phyloP scores from a whole-genome alignment of 2,797 vertebrate genomes.

The Anabas testudineus region DNA sequence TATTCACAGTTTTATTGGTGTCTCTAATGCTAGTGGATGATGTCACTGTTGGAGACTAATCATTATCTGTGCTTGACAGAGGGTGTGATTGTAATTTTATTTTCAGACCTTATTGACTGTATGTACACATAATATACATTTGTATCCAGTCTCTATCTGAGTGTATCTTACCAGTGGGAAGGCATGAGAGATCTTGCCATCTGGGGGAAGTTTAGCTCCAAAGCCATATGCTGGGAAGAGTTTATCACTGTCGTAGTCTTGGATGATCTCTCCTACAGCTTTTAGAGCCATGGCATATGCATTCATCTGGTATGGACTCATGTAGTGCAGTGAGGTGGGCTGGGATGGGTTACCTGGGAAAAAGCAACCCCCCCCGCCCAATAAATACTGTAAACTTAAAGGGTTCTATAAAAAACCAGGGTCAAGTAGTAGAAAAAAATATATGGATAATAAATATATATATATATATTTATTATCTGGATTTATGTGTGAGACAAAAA shows the following conservation, averaged over 20 bases:
- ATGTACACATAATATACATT: no score
- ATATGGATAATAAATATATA: no score
- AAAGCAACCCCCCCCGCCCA: background rate
- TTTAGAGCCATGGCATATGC: slow-evolving; percentile 93
- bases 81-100: no score
- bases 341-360: slow-evolving; percentile 89
- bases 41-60: no score
- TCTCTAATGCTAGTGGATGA: no score
- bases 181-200: slow-evolving; percentile 93
- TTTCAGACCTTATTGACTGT: no score
- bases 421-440: no score
- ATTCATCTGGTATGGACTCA: slow-evolving; percentile 93
- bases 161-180: slow-evolving; percentile 88
- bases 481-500: no score
- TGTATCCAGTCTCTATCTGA: background rate
- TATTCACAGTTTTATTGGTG: no score
- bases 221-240: slow-evolving; percentile 94
- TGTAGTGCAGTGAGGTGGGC: slow-evolving; percentile 93
- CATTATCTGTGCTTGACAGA: no score
- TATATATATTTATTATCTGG: no score
- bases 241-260: slow-evolving; percentile 96
- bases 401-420: background rate
- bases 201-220: slow-evolving; percentile 92
- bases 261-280: slow-evolving; percentile 94
- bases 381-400: background rate